Evolutionary conservation across 2,888 invertebrate genomes (phyloP), one percentile per base, ranked within the genome.

Genomic region (Agrochola macilenta): DNA sequence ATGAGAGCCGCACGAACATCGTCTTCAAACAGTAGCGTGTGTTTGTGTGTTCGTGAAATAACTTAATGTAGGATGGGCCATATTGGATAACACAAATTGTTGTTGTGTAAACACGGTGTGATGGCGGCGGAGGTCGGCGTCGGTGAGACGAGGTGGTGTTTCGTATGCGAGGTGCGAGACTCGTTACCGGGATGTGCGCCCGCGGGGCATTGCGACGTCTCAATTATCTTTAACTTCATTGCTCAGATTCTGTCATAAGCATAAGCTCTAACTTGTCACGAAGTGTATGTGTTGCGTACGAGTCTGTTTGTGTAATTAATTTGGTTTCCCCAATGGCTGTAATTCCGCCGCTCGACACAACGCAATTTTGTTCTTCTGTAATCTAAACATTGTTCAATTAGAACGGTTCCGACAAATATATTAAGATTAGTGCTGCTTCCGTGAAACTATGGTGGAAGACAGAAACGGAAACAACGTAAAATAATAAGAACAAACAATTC

Each of bases 171-270:
- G 92, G 90, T 91, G 93, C 88, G 94, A 91, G 83, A 83, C 94
- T 94, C 93, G 94, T 95, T 94, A 94, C 92, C 89, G 84, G 82
- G 88, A 86, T 88, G 88, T 87, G 90, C 88, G 90, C 93, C 94
- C 94, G 90, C 91, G 91, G 93, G 94, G 93, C 92, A 93, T 92
- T 91, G 92, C 92, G 93, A 92, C 93, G 92, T 93, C 93, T 94
- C 94, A 95, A 95, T 95, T 95, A 95, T 94, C 91, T 92, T 93
- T 94, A 95, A 95, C 94, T 94, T 94, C 93, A 93, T 95, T 95
- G 92, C 93, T 92, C 91, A 90, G 90, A 91, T 92, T 92, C 82
- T 88, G 92, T 92, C 93, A 93, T 91, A 88, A 92, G 89, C 91
- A 91, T 92, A 91, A 92, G 91, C 90, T 91, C 90, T 88, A 89